phyloP scores from a whole-genome alignment of 2,888 invertebrate species.

The Synanthedon andrenaeformis region DNA sequence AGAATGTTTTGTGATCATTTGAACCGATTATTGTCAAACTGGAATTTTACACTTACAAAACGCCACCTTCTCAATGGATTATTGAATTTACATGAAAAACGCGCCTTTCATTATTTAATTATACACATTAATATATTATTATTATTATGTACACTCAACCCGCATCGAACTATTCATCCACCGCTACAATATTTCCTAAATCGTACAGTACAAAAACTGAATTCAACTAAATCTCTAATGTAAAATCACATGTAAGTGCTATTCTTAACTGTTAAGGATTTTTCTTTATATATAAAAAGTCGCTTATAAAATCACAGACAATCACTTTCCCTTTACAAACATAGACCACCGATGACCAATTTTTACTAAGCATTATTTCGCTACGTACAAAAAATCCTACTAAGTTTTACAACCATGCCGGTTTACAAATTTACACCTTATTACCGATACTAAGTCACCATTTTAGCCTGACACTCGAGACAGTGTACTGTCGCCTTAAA shows the following conservation, averaged over 20 bases:
- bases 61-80: too few relatives aligned
- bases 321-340: constrained; percentile 69
- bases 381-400: constrained; percentile 67
- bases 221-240: constrained; percentile 63
- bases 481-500: not conserved
- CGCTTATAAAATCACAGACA: constrained; percentile 73
- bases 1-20: too few relatives aligned
- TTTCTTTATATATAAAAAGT: constrained; percentile 70
- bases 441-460: constrained; percentile 35
- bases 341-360: constrained; percentile 63
- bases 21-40: too few relatives aligned
- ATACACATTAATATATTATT: not conserved
- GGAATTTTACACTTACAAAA: too few relatives aligned
- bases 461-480: constrained; percentile 16
- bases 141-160: constrained; percentile 17
- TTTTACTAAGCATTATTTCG: constrained; percentile 61
- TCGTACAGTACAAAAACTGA: constrained; percentile 57
- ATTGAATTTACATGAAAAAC: too few relatives aligned
- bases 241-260: constrained; percentile 71
- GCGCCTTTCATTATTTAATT: not conserved
- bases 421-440: constrained; percentile 45
- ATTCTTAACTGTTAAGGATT: constrained; percentile 68
- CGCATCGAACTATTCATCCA: constrained; percentile 42
- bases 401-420: constrained; percentile 70
- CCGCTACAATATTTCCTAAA: constrained; percentile 30